These are phyloP conservation scores for Hyperoplus lanceolatus DNA, from an alignment of 2,797 vertebrate genomes.

Conservation along the genomic window DNA sequence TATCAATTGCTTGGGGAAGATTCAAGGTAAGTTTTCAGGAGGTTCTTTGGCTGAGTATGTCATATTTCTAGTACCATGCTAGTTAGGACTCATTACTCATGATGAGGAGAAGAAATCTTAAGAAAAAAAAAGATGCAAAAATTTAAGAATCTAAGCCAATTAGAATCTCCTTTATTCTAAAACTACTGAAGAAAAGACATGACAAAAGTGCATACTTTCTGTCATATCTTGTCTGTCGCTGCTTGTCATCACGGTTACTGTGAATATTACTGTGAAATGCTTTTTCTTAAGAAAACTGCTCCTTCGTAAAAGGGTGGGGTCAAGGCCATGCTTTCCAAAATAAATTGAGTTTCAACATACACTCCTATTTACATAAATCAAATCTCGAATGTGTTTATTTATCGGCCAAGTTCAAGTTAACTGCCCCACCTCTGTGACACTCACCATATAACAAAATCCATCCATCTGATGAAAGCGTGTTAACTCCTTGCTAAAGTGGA, in stretches of 20 bases:
- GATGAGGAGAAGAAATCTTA: constrained; percentile 84
- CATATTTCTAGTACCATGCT: constrained; percentile 31
- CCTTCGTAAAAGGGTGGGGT: constrained; percentile 41
- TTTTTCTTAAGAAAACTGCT: constrained; percentile 52
- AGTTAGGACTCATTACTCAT: constrained; percentile 51
- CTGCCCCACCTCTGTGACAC: background rate
- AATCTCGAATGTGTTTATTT: constrained; percentile 38
- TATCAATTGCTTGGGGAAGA: constrained; percentile 53
- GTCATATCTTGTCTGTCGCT: constrained; percentile 43
- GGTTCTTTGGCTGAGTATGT: constrained; percentile 38
- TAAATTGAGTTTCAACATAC: constrained; percentile 33
- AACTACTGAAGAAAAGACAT: constrained; percentile 18
- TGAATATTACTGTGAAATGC: constrained; percentile 13
- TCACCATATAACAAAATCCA: constrained; percentile 32
- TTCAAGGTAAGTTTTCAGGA: constrained; percentile 41
- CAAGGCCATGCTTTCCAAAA: constrained; percentile 19
- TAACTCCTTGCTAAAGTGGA: constrained; percentile 18
- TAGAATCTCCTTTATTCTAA: constrained; percentile 79
- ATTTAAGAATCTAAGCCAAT: constrained; percentile 77
- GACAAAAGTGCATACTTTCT: constrained; percentile 40
- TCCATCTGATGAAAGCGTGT: constrained; percentile 6
- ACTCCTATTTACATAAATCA: constrained; percentile 53
- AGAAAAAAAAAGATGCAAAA: constrained; percentile 37
- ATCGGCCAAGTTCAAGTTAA: constrained; percentile 29
- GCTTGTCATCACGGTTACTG: constrained; percentile 38